These are phyloP conservation scores for Nomada goodeniana DNA, from an alignment of 2,888 invertebrate genomes.

Conservation along the genomic window DNA sequence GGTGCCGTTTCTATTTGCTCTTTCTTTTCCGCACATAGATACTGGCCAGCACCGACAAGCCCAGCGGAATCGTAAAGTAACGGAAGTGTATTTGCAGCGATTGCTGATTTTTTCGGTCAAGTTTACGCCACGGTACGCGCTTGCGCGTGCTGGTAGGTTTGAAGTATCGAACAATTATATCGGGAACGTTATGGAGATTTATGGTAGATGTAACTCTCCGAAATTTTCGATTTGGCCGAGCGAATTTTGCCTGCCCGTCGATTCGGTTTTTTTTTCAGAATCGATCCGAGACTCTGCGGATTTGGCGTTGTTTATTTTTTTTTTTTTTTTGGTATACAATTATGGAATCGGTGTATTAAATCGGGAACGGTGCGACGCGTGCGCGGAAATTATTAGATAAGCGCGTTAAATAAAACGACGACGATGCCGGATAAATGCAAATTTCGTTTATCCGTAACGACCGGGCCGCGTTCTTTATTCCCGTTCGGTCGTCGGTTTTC, in stretches of 20 bases:
- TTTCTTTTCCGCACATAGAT: background rate
- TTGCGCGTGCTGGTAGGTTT: no score
- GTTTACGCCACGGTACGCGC: no score
- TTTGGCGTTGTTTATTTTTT: constrained; percentile 22
- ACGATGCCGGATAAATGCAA: constrained; percentile 51
- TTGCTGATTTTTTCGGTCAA: background rate
- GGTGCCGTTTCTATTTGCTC: constrained; percentile 10
- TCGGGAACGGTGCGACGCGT: constrained; percentile 4
- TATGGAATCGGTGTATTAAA: constrained; percentile 33
- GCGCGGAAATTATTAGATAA: constrained; percentile 54
- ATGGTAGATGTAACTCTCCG: background rate
- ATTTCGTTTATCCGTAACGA: constrained; percentile 51
- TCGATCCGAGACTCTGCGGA: background rate
- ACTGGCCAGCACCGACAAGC: background rate
- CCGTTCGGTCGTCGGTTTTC: constrained; percentile 2
- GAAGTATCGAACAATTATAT: no score
- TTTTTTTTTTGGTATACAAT: constrained; percentile 50
- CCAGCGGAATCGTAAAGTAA: constrained; percentile 7
- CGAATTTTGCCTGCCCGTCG: background rate
- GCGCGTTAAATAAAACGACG: constrained; percentile 41
- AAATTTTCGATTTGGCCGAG: background rate
- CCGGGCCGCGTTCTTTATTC: constrained; percentile 43
- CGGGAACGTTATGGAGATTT: no score
- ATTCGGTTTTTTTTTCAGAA: background rate
- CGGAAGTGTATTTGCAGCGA: background rate